These are phyloP conservation scores for Drosophila kambysellisi DNA, from an alignment of 2,888 invertebrate genomes.

Conservation along the genomic window DNA sequence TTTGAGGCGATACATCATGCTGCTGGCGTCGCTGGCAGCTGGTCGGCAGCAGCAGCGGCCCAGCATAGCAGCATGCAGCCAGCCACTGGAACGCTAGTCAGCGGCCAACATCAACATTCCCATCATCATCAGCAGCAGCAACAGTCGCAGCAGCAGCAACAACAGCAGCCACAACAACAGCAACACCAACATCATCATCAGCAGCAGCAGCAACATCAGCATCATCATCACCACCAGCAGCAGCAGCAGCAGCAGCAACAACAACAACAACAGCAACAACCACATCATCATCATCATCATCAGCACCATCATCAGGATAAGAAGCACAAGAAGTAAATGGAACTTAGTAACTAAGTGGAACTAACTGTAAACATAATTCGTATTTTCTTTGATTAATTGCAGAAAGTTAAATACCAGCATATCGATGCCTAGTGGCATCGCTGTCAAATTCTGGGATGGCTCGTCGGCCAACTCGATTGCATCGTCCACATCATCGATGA, in stretches of 20 bases:
- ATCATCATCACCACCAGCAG: accelerated
- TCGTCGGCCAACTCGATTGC: slow-evolving; percentile 81
- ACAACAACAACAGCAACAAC: accelerated
- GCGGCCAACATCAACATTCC: slow-evolving; percentile 83
- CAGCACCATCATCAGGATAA: slow-evolving; percentile 74
- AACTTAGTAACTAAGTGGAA: background rate
- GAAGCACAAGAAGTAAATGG: slow-evolving; percentile 76
- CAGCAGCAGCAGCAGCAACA: accelerated
- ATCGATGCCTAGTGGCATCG: slow-evolving; percentile 47
- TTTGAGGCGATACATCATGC: slow-evolving; percentile 95
- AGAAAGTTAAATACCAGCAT: slow-evolving; percentile 72
- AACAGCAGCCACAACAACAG: slow-evolving; percentile 21
- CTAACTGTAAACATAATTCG: background rate
- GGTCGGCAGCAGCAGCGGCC: slow-evolving; percentile 88
- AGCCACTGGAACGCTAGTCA: slow-evolving; percentile 85
- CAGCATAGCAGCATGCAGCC: slow-evolving; percentile 88
- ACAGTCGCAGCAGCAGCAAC: slow-evolving; percentile 82
- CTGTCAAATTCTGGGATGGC: slow-evolving; percentile 53
- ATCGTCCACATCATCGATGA: slow-evolving; percentile 81
- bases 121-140: slow-evolving; percentile 83
- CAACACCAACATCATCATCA: slow-evolving; percentile 75
- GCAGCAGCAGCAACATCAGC: slow-evolving; percentile 77
- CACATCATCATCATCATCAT: slow-evolving; percentile 37
- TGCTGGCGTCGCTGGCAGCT: slow-evolving; percentile 87
- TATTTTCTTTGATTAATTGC: slow-evolving; percentile 4